Conservation (phyloP, 2,888 invertebrate species). For the Tipula confusa region DNA sequence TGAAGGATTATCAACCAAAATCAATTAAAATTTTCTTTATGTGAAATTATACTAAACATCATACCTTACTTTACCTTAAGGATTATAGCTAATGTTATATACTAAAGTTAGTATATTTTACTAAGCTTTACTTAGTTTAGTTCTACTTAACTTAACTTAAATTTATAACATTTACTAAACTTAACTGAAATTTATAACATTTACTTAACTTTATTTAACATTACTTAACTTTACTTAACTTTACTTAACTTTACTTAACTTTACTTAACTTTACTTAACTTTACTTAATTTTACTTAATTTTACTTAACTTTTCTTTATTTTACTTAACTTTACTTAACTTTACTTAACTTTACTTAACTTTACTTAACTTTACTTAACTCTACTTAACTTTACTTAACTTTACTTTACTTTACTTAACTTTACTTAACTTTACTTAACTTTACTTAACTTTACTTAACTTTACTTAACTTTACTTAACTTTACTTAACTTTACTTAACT, state of each 20-base stretch:
- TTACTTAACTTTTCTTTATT: neutral
- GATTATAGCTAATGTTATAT: too few species aligned
- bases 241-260: neutral
- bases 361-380: neutral
- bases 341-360: neutral
- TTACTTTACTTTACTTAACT: neutral
- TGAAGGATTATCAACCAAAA: too few species aligned
- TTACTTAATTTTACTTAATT: neutral
- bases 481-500: neutral
- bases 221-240: neutral
- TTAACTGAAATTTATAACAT: too few species aligned
- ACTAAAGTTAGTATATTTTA: too few species aligned
- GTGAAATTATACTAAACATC: too few species aligned
- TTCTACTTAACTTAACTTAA: too few species aligned
- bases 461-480: neutral
- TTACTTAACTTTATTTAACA: too few species aligned
- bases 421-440: neutral
- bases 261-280: neutral
- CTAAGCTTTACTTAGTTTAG: too few species aligned
- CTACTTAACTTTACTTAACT: neutral
- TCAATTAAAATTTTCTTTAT: too few species aligned
- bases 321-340: neutral
- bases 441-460: neutral
- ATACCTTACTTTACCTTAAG: too few species aligned
- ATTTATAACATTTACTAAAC: too few species aligned